Base-by-base conservation (phyloP, 2,888 invertebrate species). In the Platypus cylindrus region DNA sequence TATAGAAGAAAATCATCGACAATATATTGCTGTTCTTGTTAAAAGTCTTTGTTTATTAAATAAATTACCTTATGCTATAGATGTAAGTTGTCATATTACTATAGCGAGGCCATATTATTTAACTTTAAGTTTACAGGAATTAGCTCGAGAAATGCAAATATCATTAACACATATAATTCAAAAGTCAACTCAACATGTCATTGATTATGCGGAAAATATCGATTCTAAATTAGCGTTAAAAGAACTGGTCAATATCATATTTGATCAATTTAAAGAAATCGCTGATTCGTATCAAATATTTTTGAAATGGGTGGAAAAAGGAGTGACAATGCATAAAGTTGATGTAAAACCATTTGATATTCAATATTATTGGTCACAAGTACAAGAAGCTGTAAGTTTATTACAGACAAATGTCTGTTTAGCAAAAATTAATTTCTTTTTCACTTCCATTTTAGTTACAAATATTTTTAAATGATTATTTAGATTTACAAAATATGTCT, bases 341-440 rank as follows among this genome's bases (percentile, higher is more conserved):
- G 64, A 66, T 45, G 53, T 68, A 29, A 63, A 65, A 34, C 56
- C 77, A 28, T 84, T 83, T 54, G 74, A 74, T 51, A 71, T 80
- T 54, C 69, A 77, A 23, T 83, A 87, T 55, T 87, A 86, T 46
- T 93, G 91, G 91, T 75, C 78, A 25, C 82, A 86, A 50, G 83
- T 89, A 22, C 91, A 93, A 59, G 77, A 79, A 55, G 86, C 87
- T 51, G 86, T 89, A 64, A 66, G 75, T 44, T 11, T 23, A n/a
- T n/a, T n/a, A n/a, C n/a, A n/a, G n/a, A n/a, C n/a, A n/a, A n/a
- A n/a, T n/a, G 11, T 14, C n/a, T 14, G 23, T 9, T 8, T 23
- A 3, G 8, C 15, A n/a, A 2, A 20, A 15, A 22, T 14, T 30
- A 23, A 17, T 15, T n/a, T 34, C 5, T 34, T 23, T 38, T 39